Conservation (phyloP, 2,797 vertebrate genomes). For the Rousettus madagascariensis region DNA sequence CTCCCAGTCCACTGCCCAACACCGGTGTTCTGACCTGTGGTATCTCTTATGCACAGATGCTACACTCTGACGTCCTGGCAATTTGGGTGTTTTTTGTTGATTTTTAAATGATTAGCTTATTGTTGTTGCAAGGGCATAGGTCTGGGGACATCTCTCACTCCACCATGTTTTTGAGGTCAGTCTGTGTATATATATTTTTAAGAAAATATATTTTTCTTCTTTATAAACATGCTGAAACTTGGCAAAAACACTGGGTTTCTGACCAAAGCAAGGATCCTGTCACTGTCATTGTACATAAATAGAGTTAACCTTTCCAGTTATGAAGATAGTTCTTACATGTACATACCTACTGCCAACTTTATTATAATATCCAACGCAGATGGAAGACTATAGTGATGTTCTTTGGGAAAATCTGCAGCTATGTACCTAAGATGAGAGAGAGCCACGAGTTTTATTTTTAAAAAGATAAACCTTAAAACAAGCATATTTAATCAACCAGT, state of each 20-base stretch:
- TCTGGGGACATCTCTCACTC: too few relatives aligned
- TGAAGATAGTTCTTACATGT: constrained; percentile 24
- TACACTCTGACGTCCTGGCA: too few relatives aligned
- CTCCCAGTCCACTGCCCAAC: too few relatives aligned
- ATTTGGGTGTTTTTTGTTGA: too few relatives aligned
- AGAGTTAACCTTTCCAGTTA: constrained; percentile 17
- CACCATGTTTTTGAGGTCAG: too few relatives aligned
- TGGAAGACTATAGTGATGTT: background rate
- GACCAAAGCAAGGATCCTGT: background rate
- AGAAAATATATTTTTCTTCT: constrained; percentile 42
- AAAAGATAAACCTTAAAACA: background rate
- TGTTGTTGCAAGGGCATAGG: too few relatives aligned
- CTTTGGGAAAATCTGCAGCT: background rate
- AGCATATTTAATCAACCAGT: background rate
- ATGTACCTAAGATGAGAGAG: background rate
- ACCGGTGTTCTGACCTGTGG: too few relatives aligned
- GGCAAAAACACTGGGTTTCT: constrained; percentile 24
- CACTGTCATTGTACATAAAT: background rate
- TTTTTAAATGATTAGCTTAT: too few relatives aligned
- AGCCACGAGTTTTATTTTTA: background rate
- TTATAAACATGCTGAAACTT: constrained; percentile 25
- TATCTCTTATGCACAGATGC: too few relatives aligned
- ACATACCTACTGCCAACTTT: background rate
- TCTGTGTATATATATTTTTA: constrained; percentile 4
- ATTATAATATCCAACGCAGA: background rate